Evolutionary conservation across 2,113 vertebrate genomes (phyloP).

Genomic region (Gadus macrocephalus): DNA sequence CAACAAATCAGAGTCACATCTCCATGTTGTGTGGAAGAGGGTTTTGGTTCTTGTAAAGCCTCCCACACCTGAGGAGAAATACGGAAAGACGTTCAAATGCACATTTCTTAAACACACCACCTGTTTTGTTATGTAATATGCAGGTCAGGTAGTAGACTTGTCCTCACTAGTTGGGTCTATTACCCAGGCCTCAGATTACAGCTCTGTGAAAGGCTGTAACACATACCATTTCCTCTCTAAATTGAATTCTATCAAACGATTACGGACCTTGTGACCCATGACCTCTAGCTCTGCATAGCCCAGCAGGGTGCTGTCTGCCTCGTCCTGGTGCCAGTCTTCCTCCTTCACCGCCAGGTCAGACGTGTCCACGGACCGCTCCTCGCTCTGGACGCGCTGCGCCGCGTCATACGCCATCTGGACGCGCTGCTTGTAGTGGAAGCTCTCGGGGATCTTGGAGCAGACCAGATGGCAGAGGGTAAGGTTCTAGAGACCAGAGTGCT

Average conservation of each 20-base stretch:
- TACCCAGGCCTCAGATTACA: background rate
- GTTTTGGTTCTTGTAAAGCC: background rate
- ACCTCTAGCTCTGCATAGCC: constrained; percentile 52
- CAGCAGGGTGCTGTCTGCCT: constrained; percentile 48
- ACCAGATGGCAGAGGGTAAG: background rate
- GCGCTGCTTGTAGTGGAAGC: constrained; percentile 74
- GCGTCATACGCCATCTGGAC: constrained; percentile 37
- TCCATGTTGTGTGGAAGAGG: too few species aligned
- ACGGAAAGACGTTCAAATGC: too few species aligned
- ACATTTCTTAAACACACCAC: too few species aligned
- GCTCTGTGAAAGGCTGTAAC: background rate
- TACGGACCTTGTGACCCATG: constrained; percentile 61
- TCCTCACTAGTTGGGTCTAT: too few species aligned
- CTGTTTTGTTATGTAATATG: too few species aligned
- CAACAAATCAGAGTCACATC: too few species aligned
- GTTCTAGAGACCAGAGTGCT: too few species aligned
- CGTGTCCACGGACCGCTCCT: constrained; percentile 81
- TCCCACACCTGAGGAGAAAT: too few species aligned
- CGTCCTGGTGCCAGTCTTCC: constrained; percentile 62
- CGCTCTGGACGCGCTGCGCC: background rate
- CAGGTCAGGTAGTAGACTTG: background rate
- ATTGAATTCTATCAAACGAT: background rate
- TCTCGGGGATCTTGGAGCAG: constrained; percentile 73
- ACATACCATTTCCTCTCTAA: too few species aligned
- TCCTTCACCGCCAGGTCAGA: constrained; percentile 76